A percentile compares a stretch with the other conserved stretches of the same genome.
These are phyloP conservation scores for Pollenia angustigena DNA, from an alignment of 2,888 invertebrate species.

Conservation along the genomic window DNA sequence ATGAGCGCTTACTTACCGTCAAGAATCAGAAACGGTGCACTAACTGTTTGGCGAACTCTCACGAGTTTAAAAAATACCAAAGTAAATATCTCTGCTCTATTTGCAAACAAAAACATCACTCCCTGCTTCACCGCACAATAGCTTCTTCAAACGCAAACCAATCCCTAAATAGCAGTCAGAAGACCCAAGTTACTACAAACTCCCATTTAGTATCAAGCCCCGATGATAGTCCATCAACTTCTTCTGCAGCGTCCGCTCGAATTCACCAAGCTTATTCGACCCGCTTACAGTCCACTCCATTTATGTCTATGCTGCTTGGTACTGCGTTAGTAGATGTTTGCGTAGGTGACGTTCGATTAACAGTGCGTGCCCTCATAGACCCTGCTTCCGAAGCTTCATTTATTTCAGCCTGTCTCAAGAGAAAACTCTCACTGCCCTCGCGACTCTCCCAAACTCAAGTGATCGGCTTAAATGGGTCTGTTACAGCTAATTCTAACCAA, in stretches of 20 bases:
- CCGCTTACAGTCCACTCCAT: background rate
- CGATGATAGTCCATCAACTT: background rate
- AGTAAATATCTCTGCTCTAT: background rate
- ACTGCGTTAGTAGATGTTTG: conserved; percentile 44
- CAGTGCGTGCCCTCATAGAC: too few species aligned
- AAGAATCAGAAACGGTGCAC: background rate
- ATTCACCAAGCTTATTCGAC: background rate
- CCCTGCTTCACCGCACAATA: conserved; percentile 1
- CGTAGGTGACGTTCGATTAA: too few species aligned
- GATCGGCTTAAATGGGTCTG: conserved; percentile 10
- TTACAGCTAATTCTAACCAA: background rate
- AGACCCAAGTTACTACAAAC: background rate
- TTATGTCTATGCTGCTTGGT: background rate
- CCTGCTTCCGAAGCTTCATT: conserved; percentile 55
- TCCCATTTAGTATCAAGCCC: too few species aligned
- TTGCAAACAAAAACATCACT: conserved; percentile 14
- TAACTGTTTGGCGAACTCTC: background rate
- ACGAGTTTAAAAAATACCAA: background rate
- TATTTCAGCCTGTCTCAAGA: conserved; percentile 19
- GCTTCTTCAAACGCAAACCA: too few species aligned
- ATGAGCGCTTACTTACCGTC: background rate
- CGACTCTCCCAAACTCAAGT: conserved; percentile 46
- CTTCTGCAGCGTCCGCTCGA: background rate
- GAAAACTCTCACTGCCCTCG: too few species aligned
- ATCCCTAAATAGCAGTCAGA: too few species aligned